Conservation (phyloP, 2,888 invertebrate genomes). For the Rhorus exstirpatorius region DNA sequence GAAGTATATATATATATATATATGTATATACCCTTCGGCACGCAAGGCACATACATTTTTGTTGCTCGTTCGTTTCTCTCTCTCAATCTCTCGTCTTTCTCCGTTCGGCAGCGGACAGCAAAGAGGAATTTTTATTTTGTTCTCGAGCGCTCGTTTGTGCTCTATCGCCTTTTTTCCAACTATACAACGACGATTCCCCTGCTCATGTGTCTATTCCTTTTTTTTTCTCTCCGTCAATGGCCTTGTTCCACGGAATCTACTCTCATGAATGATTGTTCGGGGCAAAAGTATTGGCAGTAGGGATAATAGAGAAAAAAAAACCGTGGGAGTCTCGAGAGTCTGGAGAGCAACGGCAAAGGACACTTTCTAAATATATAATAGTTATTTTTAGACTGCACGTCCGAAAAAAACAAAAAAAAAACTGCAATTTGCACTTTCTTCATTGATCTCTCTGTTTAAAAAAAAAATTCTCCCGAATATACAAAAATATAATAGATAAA, state of each 20-base stretch:
- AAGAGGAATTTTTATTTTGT: slow-evolving; percentile 63
- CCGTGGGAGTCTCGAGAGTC: slow-evolving; percentile 11
- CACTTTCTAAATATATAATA: slow-evolving; percentile 1
- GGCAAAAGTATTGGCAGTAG: neutral
- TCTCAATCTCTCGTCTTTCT: neutral
- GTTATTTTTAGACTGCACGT: neutral
- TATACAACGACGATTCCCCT: slow-evolving; percentile 33
- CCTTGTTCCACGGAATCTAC: slow-evolving; percentile 5
- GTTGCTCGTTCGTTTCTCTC: neutral
- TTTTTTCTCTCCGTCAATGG: slow-evolving; percentile 1
- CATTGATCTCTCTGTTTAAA: too few relatives aligned
- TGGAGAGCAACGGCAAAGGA: neutral
- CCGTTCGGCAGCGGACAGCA: slow-evolving; percentile 47
- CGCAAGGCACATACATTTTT: slow-evolving; percentile 17
- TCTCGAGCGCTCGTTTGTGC: slow-evolving; percentile 69
- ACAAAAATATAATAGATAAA: too few relatives aligned
- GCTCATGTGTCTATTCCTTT: slow-evolving; percentile 4
- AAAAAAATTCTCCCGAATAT: too few relatives aligned
- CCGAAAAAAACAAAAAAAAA: too few relatives aligned
- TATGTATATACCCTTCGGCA: neutral
- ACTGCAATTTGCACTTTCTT: too few relatives aligned
- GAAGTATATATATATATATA: too few relatives aligned
- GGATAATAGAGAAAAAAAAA: slow-evolving; percentile 13
- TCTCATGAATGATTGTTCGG: neutral
- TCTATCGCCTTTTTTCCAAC: slow-evolving; percentile 69